Conservation (phyloP, 2,888 invertebrate species). For the Alitta virens region DNA sequence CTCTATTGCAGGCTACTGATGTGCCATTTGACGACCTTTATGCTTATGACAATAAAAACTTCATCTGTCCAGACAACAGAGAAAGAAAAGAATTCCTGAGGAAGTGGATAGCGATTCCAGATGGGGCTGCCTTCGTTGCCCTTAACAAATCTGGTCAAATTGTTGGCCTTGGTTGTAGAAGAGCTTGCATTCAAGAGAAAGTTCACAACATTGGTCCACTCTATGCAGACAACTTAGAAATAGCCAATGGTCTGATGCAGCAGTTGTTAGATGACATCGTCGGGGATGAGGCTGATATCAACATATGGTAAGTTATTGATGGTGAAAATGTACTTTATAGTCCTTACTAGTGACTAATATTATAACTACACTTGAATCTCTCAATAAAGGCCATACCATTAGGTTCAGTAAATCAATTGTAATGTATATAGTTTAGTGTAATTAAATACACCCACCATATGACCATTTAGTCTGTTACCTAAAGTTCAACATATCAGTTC, state of each 20-base stretch:
- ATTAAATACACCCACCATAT: too few relatives aligned
- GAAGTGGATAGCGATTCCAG: slow-evolving; percentile 14
- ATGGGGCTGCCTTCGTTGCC: slow-evolving; percentile 12
- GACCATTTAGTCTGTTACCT: too few relatives aligned
- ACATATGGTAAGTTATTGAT: slow-evolving; percentile 17
- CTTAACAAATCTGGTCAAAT: slow-evolving; percentile 3
- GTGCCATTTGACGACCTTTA: slow-evolving; percentile 18
- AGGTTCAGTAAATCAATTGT: too few relatives aligned
- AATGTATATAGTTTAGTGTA: too few relatives aligned
- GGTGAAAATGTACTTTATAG: too few relatives aligned
- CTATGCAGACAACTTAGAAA: slow-evolving; percentile 13
- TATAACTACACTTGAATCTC: too few relatives aligned
- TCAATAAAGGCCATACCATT: too few relatives aligned
- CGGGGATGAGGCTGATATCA: slow-evolving; percentile 1
- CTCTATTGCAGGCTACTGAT: slow-evolving; percentile 5
- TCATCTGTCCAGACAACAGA: slow-evolving; percentile 13
- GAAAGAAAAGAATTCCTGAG: slow-evolving; percentile 8
- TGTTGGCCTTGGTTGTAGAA: slow-evolving; percentile 10
- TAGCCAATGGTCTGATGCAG: slow-evolving; percentile 13
- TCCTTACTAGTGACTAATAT: too few relatives aligned
- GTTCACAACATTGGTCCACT: slow-evolving; percentile 16
- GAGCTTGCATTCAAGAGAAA: slow-evolving; percentile 14
- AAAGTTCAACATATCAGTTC: too few relatives aligned
- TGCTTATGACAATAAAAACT: slow-evolving; percentile 20
- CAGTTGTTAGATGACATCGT: slow-evolving; percentile 5